These are phyloP conservation scores for Rhopalosiphum padi DNA, from an alignment of 1,140 invertebrate species.

Conservation along the genomic window DNA sequence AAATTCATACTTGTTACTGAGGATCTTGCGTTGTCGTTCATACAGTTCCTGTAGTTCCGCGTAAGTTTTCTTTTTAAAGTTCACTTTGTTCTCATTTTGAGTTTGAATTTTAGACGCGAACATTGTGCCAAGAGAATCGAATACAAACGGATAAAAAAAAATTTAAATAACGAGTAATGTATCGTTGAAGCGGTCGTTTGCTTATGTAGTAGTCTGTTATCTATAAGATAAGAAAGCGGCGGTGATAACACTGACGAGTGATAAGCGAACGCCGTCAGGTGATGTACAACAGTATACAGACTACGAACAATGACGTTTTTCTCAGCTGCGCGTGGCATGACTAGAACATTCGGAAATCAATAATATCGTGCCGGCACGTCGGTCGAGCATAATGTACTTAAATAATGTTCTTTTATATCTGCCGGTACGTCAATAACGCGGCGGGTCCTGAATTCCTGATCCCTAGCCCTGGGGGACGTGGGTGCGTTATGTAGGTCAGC, in stretches of 20 bases:
- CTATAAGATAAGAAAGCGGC: background rate
- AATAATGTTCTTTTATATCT: no score
- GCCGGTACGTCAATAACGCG: no score
- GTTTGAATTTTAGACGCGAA: background rate
- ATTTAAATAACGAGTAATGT: background rate
- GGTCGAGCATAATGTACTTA: no score
- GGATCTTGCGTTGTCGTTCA: conserved; percentile 13
- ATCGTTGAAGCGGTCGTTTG: background rate
- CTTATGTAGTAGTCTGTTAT: background rate
- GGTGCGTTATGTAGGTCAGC: no score
- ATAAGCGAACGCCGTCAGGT: background rate
- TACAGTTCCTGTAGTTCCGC: conserved; percentile 25
- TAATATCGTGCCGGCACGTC: background rate
- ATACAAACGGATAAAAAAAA: background rate
- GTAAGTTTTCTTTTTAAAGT: background rate
- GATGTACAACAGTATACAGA: background rate
- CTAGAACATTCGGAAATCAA: background rate
- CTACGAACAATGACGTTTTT: background rate
- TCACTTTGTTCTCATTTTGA: conserved; percentile 30
- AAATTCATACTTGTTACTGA: background rate
- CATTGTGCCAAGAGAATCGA: background rate
- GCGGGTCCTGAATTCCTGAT: no score
- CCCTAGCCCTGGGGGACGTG: no score
- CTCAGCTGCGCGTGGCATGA: no score
- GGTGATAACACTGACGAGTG: background rate